Evolutionary conservation across 2,888 invertebrate genomes (phyloP), one percentile per base, ranked within the genome.

Genomic region (Clostera curtula): DNA sequence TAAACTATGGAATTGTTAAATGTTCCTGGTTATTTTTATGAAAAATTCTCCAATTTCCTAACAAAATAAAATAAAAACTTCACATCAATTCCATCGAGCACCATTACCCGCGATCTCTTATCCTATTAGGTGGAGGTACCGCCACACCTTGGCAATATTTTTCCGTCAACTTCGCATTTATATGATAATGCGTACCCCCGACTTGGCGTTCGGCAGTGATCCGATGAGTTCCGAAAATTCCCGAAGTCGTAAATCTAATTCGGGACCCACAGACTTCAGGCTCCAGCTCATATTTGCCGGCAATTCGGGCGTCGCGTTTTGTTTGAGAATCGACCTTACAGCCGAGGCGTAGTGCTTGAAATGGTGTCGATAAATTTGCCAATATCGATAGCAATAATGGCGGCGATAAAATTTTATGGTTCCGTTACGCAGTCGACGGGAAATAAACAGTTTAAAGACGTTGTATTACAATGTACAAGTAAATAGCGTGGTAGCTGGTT

Each of bases 161-260:
- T 71, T 64, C 64, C 75, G 74, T 74, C 76, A 71, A 70, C 60
- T 57, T 54, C 53, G 54, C 66, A 69, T 71, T 68, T 71, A 66
- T 71, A 70, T 69, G 70, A 64, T 67, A 70, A 79, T 77, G 64
- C 49, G 47, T 31, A 49, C 43, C 49, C 31, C 52, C 51, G 53
- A 55, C 53, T 50, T 53, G 53, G 59, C 58, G 57, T 64, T 57
- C 65, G 68, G 63, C 65, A 73, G 70, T 71, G 74, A 76, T 77
- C 72, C 63, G 70, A 69, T 66, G 72, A 72, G 67, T 73, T 70
- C 73, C 69, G 68, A 74, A 76, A 75, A 76, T 75, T 69, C 69
- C 67, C 66, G 62, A 65, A 72, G 64, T 73, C 73, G 69, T 73
- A 80, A 80, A 80, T 82, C 75, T 75, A 80, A 79, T 82, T 66